These are phyloP conservation scores for Aphodius sticticus DNA, from an alignment of 2,888 invertebrate species.

Conservation along the genomic window DNA sequence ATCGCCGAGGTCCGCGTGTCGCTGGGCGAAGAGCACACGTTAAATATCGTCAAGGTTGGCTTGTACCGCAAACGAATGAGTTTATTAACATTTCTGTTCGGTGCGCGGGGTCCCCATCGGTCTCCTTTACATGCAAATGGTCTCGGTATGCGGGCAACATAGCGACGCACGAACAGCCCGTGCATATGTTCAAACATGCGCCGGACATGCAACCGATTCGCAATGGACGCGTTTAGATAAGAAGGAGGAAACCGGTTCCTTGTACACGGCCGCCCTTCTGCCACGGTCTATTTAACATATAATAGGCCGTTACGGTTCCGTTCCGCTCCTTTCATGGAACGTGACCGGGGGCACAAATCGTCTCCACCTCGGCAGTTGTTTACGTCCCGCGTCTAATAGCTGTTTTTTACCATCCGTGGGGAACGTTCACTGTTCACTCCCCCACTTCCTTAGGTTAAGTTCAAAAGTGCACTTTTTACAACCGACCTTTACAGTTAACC, in stretches of 20 bases:
- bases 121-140: background rate
- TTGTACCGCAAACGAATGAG: background rate
- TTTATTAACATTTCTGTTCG: background rate
- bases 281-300: slow-evolving; percentile 4
- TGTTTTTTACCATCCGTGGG: background rate
- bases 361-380: background rate
- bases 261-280: background rate
- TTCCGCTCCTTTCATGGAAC: background rate
- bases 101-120: background rate
- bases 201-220: slow-evolving; percentile 6
- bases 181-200: background rate
- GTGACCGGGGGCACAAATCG: background rate
- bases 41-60: background rate
- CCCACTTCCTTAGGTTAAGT: background rate
- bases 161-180: background rate
- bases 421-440: background rate
- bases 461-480: background rate
- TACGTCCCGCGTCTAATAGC: background rate
- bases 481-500: background rate
- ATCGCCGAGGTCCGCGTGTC: background rate
- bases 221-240: slow-evolving; percentile 11
- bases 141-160: background rate
- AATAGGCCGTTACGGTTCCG: slow-evolving; percentile 4
- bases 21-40: background rate
- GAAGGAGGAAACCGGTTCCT: slow-evolving; percentile 17